A percentile compares a stretch with the other conserved stretches of the same genome.
Evolutionary conservation across 2,888 invertebrate species (phyloP).

Genomic region (Andricus quercusramuli): DNA sequence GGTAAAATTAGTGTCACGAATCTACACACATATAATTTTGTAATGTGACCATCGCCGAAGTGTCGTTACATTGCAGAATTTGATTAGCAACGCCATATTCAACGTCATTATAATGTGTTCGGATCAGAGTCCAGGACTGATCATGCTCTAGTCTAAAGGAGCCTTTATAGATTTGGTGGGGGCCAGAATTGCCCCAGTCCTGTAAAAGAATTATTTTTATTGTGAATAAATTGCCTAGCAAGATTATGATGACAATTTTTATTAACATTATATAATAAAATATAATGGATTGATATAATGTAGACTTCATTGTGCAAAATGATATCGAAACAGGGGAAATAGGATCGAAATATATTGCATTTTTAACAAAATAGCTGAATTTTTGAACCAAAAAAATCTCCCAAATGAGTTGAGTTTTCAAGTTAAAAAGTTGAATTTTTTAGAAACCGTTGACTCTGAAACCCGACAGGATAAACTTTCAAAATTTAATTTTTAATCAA

Average conservation of each 20-base stretch:
- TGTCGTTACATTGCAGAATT: slow-evolving; percentile 55
- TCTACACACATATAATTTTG: slow-evolving; percentile 57
- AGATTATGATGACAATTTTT: background rate
- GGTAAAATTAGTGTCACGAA: background rate
- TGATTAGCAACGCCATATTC: slow-evolving; percentile 61
- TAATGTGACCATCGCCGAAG: slow-evolving; percentile 47
- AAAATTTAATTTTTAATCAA: no score
- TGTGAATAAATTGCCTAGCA: slow-evolving; percentile 68
- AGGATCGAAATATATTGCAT: no score
- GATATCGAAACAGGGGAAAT: no score
- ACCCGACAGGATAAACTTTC: no score
- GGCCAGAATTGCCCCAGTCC: slow-evolving; percentile 84
- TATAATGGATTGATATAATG: no score
- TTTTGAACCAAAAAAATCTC: no score
- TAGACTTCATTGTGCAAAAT: no score
- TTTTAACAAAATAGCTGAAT: no score
- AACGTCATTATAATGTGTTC: slow-evolving; percentile 75
- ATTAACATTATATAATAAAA: no score
- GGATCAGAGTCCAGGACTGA: slow-evolving; percentile 84
- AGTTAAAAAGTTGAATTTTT: no score
- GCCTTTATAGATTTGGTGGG: slow-evolving; percentile 83
- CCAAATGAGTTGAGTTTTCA: no score
- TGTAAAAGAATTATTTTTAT: slow-evolving; percentile 67
- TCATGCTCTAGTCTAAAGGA: slow-evolving; percentile 86
- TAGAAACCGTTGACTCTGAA: no score